Percentiles rank a stretch among this genome's conserved stretches.
These are phyloP conservation scores for Cheilosia vulpina DNA, from an alignment of 2,888 invertebrate genomes.

Conservation along the genomic window DNA sequence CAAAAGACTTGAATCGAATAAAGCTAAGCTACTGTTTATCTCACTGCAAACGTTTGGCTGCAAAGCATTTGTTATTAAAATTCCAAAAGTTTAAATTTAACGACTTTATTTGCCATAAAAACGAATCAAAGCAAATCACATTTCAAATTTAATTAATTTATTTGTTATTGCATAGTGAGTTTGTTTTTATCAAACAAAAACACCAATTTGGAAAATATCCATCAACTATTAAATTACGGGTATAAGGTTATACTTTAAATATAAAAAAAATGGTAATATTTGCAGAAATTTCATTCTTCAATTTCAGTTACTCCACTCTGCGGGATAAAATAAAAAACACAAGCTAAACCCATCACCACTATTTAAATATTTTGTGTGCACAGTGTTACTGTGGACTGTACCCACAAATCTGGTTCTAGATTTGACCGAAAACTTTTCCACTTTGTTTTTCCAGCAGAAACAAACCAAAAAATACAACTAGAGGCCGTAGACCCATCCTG, in stretches of 20 bases:
- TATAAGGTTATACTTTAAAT: not conserved
- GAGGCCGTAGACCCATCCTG: not conserved
- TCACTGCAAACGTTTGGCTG: too few relatives aligned
- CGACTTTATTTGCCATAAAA: too few relatives aligned
- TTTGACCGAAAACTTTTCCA: conserved; percentile 35
- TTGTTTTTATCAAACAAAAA: not conserved
- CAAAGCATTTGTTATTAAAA: too few relatives aligned
- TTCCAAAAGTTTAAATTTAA: too few relatives aligned
- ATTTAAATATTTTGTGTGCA: not conserved
- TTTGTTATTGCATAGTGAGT: not conserved
- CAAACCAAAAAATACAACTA: not conserved
- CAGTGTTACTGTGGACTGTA: too few relatives aligned
- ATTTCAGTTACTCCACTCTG: not conserved
- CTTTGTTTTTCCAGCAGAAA: conserved; percentile 15
- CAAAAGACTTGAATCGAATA: too few relatives aligned
- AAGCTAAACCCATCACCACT: conserved; percentile 25
- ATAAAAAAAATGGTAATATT: not conserved
- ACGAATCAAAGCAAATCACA: too few relatives aligned
- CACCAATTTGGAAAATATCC: not conserved
- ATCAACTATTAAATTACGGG: not conserved
- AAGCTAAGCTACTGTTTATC: too few relatives aligned
- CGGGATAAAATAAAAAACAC: conserved; percentile 19
- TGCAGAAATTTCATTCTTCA: not conserved
- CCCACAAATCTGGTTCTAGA: not conserved
- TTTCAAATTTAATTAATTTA: not conserved